Conservation (phyloP, 2,888 invertebrate genomes). For the Tetropium fuscum region DNA sequence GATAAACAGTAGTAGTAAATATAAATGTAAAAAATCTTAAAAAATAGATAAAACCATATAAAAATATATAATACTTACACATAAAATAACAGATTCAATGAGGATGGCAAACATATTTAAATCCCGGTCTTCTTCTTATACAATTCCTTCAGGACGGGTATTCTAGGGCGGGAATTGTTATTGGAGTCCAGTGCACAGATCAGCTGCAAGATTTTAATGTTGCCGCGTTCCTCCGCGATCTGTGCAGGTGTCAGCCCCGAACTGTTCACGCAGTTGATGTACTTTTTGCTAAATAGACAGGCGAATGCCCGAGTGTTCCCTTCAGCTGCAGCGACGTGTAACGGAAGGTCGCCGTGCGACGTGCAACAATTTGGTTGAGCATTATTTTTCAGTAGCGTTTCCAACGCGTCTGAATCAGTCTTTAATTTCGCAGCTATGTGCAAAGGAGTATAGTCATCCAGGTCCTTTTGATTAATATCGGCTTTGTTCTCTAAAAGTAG, state of each 20-base stretch:
- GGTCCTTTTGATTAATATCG: constrained; percentile 42
- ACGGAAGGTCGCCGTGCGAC: constrained; percentile 44
- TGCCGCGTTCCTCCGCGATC: constrained; percentile 40
- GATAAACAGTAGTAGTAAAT: not conserved
- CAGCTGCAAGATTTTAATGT: constrained; percentile 32
- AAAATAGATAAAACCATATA: not conserved
- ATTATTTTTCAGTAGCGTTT: constrained; percentile 40
- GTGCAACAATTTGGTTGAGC: constrained; percentile 37
- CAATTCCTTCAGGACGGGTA: constrained; percentile 30
- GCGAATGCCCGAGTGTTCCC: constrained; percentile 42
- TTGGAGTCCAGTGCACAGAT: constrained; percentile 22
- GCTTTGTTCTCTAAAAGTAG: constrained; percentile 43
- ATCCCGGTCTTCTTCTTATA: not conserved
- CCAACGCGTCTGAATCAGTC: constrained; percentile 27
- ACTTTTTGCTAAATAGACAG: constrained; percentile 36
- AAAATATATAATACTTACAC: not conserved
- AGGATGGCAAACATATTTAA: not conserved
- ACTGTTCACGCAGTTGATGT: constrained; percentile 31
- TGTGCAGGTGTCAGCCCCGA: constrained; percentile 38
- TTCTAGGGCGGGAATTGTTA: constrained; percentile 20
- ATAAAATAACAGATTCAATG: not conserved
- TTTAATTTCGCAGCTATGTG: constrained; percentile 43
- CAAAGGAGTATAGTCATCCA: constrained; percentile 48
- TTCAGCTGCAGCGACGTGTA: constrained; percentile 48
- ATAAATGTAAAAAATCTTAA: not conserved